Evolutionary conservation across 30 jellyfish, hydroid and myxozoan genomes (phyloP).

Genomic region (Sanderia malayensis): DNA sequence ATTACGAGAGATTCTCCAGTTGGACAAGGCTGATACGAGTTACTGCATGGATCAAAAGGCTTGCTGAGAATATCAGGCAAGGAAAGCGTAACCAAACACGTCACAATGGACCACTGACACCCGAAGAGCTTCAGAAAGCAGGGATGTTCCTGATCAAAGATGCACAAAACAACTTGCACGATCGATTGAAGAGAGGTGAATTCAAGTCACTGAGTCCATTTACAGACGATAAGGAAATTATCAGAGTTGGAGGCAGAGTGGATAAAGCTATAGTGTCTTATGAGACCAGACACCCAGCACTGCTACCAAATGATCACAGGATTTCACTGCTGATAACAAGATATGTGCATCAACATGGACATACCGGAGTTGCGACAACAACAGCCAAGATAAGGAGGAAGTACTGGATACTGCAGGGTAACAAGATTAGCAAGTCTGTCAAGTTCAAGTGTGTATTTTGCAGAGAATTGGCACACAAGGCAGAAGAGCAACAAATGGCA

Average conservation of each 20-base stretch:
- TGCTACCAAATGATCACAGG: slow-evolving; percentile 39
- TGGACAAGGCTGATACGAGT: slow-evolving; percentile 49
- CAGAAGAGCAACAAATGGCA: slow-evolving; percentile 63
- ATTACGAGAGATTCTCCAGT: slow-evolving; percentile 35
- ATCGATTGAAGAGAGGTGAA: slow-evolving; percentile 40
- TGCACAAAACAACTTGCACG: slow-evolving; percentile 50
- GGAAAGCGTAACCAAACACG: slow-evolving; percentile 1
- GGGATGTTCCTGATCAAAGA: slow-evolving; percentile 42
- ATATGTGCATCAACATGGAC: slow-evolving; percentile 44
- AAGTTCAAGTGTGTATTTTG: slow-evolving; percentile 42
- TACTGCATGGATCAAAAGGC: slow-evolving; percentile 46
- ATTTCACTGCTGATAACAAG: slow-evolving; percentile 29
- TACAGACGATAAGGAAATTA: slow-evolving; percentile 42
- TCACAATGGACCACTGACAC: slow-evolving; percentile 46
- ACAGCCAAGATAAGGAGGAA: slow-evolving; percentile 40
- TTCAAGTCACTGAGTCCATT: slow-evolving; percentile 51
- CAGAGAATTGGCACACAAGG: slow-evolving; percentile 48
- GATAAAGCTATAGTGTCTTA: slow-evolving; percentile 40
- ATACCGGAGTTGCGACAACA: slow-evolving; percentile 50
- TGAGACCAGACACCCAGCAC: slow-evolving; percentile 54
- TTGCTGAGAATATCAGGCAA: slow-evolving; percentile 31
- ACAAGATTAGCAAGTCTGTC: slow-evolving; percentile 50
- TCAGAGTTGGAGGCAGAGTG: slow-evolving; percentile 64
- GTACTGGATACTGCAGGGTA: slow-evolving; percentile 49
- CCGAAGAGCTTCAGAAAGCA: slow-evolving; percentile 46